Evolutionary conservation across 1,140 invertebrate genomes (phyloP), one percentile per base, ranked within the genome.

Genomic region (Orius laevigatus): DNA sequence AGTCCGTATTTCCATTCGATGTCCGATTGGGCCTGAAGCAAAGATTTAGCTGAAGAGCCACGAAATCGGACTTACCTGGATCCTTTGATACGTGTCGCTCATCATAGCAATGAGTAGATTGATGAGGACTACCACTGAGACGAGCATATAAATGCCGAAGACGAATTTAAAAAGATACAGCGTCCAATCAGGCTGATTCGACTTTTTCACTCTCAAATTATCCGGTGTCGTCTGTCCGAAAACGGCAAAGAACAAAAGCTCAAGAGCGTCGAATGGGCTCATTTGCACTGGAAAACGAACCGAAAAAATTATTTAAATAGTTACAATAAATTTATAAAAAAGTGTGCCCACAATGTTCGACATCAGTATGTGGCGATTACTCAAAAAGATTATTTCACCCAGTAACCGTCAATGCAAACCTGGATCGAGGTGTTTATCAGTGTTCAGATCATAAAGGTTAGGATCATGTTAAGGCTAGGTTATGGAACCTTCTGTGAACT

Each of bases 61-160:
- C 15, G 15, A 15, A 41, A 36, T 9, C 33, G 25, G 11, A 39
- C 12, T 45, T 76, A 81, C 86, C 73, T 96, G 82, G 63, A 99
- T 99, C 59, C 93, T 74, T 65, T 98, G 94, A 69, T 99, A 98
- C 20, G 95, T 98, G 72, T 98, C 94, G 61, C 90, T 94, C 94
- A 99, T 98, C 95, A 98, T 98, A 72, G 95, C 95, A 76, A 99
- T 98, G 58, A 99, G 80, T 49, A 98, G 76, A 71, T 98, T 98
- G 70, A 98, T 97, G 50, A 98, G 76, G 47, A 98, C 95, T 60
- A 98, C 88, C 53, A 98, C 84, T 45, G 92, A 95, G 49, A 98
- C 91, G 76, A 97, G 75, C 87, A 98, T 91, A 72, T 98, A 98
- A 59, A 94, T 82, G 48, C 81, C 83, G 66, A 83, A 84, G 49